Evolutionary conservation across 2,113 vertebrate genomes (phyloP), one percentile per base, ranked within the genome.

Genomic region (Cyanistes caeruleus): DNA sequence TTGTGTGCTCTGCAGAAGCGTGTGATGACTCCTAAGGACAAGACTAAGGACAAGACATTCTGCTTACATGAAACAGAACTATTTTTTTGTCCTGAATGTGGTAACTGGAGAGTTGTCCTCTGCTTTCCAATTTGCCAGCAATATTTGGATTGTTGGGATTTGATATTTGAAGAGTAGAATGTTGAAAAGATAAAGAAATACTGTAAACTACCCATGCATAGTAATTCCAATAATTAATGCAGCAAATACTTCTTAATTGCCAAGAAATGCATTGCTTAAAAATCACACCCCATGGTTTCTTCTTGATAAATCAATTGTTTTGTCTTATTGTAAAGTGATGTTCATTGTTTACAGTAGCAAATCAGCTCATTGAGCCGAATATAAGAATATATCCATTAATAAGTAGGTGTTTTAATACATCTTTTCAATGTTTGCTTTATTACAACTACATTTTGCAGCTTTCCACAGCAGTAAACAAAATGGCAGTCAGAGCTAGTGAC

Each of bases 381-480:
- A 46, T 77, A 55, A 69, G 63, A 83, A 55, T 49, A 55, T 28
- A 49, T 90, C 31, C 33, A 53, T 86, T 0, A 0, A 68, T 72
- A 53, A 67, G 23, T 70, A 70, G 44, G 39, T 24, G 24, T 84
- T 72, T 88, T 63, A 63, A 59, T 90, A 63, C 11, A 70, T 75
- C 16, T 85, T 59, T 80, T 89, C 15, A 60, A 55, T 84, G 17
- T 53, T 56, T 90, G 24, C 41, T 87, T 72, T 90, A 12, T 86
- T 92, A 59, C 44, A 84, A 41, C 25, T 86, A 7, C 39, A 12
- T 68, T 91, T 87, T 95, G 72, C 83, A 81, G 60, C 68, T 84
- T 88, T 86, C 41, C 58, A 58, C 46, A 89, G 79, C 85, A 87
- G 80, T 73, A 87, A 92, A 94, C 76, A 93, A 97, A 95, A 96